These are phyloP conservation scores for Holothuria leucospilota DNA, from an alignment of 53 echinoderm and acorn worm species.

Conservation along the genomic window DNA sequence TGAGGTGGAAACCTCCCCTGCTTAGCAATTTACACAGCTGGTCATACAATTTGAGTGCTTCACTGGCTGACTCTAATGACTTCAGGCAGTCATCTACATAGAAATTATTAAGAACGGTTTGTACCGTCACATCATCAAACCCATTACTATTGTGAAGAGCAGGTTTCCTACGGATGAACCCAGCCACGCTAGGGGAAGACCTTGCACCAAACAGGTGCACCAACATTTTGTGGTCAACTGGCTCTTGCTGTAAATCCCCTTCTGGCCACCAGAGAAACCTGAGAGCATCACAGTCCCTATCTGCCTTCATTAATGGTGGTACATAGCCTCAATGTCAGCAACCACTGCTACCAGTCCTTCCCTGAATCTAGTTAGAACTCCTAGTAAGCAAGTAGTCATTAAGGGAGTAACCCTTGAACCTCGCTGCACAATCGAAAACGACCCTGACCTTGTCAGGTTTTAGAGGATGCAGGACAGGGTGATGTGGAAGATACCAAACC, in stretches of 20 bases:
- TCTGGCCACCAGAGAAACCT: constrained; percentile 67
- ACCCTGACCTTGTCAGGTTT: constrained; percentile 39
- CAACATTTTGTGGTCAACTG: constrained; percentile 52
- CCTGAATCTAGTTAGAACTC: constrained; percentile 65
- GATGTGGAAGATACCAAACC: constrained; percentile 75
- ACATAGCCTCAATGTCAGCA: constrained; percentile 57
- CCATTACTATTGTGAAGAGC: constrained; percentile 40
- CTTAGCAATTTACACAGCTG: constrained; percentile 39
- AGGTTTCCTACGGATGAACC: constrained; percentile 50
- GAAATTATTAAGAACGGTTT: constrained; percentile 57
- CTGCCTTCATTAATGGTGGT: constrained; percentile 6
- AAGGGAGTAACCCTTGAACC: constrained; percentile 40
- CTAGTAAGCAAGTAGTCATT: constrained; percentile 66
- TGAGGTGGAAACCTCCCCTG: constrained; percentile 56
- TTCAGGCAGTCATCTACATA: constrained; percentile 79
- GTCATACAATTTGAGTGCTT: constrained; percentile 32
- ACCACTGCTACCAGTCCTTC: constrained; percentile 44
- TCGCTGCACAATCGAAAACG: constrained; percentile 40
- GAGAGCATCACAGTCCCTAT: constrained; percentile 32
- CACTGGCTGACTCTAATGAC: constrained; percentile 47
- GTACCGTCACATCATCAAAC: constrained; percentile 11
- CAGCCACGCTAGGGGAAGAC: constrained; percentile 51
- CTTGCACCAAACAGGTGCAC: constrained; percentile 60
- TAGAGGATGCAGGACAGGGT: constrained; percentile 35
- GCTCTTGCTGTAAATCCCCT: constrained; percentile 35